Percentiles rank a stretch among this genome's conserved stretches.
These are phyloP conservation scores for Ptychobarbus kaznakovi DNA, from an alignment of 2,797 vertebrate species.

Conservation along the genomic window DNA sequence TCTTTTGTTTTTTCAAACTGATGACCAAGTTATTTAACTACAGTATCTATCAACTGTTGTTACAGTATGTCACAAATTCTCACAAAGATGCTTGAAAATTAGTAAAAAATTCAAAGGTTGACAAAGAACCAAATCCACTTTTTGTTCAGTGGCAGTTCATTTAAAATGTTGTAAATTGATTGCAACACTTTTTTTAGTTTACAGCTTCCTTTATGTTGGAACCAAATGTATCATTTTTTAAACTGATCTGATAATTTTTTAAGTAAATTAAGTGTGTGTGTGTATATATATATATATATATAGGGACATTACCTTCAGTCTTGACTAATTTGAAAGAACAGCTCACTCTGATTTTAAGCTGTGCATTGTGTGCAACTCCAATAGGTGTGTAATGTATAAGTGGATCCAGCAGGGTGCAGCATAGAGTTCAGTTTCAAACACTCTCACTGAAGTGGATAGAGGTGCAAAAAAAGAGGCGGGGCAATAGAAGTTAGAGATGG, in stretches of 20 bases:
- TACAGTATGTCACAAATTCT: not conserved
- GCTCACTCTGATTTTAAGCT: not conserved
- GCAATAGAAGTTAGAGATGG: constrained; percentile 63
- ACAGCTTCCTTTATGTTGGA: not conserved
- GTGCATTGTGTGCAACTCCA: not conserved
- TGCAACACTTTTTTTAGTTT: not conserved
- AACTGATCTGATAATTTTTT: not conserved
- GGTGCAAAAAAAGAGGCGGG: constrained; percentile 68
- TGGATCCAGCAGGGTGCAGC: constrained; percentile 72
- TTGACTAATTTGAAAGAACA: not conserved
- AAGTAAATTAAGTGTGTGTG: too few relatives aligned
- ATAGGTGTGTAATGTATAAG: not conserved
- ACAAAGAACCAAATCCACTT: not conserved
- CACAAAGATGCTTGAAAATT: not conserved
- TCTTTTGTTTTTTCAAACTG: not conserved
- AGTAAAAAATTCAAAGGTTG: not conserved
- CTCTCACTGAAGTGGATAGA: constrained; percentile 62
- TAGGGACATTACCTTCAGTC: not conserved
- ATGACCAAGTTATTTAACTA: not conserved
- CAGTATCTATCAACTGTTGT: not conserved
- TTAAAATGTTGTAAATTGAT: not conserved
- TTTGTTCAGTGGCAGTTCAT: not conserved
- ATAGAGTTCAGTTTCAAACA: constrained; percentile 63
- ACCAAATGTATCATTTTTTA: too few relatives aligned
- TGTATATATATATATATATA: not conserved